Base-by-base conservation (phyloP, 2,113 vertebrate genomes). In the Orycteropus afer region DNA sequence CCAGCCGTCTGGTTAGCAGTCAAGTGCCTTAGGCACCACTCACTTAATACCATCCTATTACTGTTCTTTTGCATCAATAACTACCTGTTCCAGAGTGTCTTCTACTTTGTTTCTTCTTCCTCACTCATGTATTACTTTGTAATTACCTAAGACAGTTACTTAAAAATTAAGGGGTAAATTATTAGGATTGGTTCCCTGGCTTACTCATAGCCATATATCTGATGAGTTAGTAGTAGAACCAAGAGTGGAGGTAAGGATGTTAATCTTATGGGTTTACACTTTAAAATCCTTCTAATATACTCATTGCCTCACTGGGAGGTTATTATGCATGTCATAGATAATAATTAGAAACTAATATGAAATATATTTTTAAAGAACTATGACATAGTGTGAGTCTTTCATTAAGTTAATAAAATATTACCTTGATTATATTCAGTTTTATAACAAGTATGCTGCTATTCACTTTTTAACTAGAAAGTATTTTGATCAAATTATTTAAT, bases 401-500 rank as follows among this genome's bases (percentile, higher is more conserved):
- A 67, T 73, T 53, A 82, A 80, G 47, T 61, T 88, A 89, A 89
- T 82, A 78, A 84, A 63, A 65, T 87, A 18, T 88, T 85, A 53
- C 22, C 4, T 55, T 61, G 15, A 82, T 86, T 51, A 42, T 78
- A 82, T 91, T 77, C 37, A n/a, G 27, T 77, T 77, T 85, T 85
- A 73, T 63, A 22, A 3, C 59, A 77, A 57, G 5, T 79, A 32
- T 88, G 57, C 10, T 65, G 7, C 23, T 93, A n/a, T 53, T 96
- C 8, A 53, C 8, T 91, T 86, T 37, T 34, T 25, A 73, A 9
- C 59, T 88, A 95, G 23, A 20, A 92, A 82, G 22, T 0, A n/a
- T 96, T 95, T 51, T 55, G 63, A 63, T 17, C 27, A 67, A 78
- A 81, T 73, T 59, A 74, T 37, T 95, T 76, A 79, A 77, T 77